Percentiles rank a stretch among this genome's conserved stretches.
These are phyloP conservation scores for Neodon shergylaensis DNA, from an alignment of 2,113 vertebrate genomes.

Conservation along the genomic window DNA sequence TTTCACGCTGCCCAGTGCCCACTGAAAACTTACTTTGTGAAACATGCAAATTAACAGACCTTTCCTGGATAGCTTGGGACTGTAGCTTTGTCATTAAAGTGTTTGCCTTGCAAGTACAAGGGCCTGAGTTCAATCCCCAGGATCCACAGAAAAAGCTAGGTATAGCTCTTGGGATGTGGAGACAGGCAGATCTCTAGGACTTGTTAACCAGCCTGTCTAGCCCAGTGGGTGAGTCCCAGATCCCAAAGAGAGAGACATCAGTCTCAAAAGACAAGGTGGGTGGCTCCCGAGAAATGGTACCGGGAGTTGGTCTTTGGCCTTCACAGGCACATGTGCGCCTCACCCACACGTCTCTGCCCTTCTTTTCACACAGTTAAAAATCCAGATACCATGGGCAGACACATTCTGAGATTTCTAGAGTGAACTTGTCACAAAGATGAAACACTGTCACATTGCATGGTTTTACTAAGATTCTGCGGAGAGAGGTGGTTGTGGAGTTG, in stretches of 20 bases:
- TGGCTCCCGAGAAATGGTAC: neutral
- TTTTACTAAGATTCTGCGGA: constrained; percentile 34
- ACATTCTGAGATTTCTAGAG: constrained; percentile 16
- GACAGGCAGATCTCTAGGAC: neutral
- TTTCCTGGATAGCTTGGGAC: neutral
- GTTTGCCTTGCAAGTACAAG: neutral
- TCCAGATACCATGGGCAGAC: neutral
- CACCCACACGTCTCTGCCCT: too few species aligned
- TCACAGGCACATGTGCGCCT: neutral
- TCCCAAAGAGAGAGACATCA: neutral
- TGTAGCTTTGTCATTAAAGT: neutral
- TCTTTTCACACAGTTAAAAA: neutral
- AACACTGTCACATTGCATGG: neutral
- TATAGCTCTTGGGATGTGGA: neutral
- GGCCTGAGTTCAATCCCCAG: neutral
- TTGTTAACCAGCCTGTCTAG: neutral
- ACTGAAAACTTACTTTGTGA: neutral
- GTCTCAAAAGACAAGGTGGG: neutral
- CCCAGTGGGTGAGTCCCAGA: neutral
- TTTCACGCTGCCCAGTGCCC: neutral
- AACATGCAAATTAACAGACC: constrained; percentile 24
- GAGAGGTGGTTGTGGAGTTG: constrained; percentile 2
- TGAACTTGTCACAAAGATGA: constrained; percentile 25
- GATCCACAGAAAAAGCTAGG: neutral
- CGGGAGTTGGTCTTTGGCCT: neutral